Percentiles rank a stretch among this genome's conserved stretches.
These are phyloP conservation scores for Formica selysi DNA, from an alignment of 1,140 invertebrate genomes.

Conservation along the genomic window DNA sequence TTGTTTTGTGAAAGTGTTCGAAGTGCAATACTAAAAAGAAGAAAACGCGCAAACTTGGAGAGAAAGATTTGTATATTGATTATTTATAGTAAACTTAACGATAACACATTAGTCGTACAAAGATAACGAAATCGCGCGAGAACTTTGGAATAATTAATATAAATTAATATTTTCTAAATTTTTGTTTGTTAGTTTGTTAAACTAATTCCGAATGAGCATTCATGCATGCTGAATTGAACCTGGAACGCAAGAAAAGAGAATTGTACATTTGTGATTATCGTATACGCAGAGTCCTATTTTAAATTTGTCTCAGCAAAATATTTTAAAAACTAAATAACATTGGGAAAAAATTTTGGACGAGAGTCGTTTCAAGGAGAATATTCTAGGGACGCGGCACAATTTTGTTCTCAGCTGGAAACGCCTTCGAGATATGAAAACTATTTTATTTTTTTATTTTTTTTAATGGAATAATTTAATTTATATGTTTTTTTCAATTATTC, in stretches of 20 bases:
- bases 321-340: no score
- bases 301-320: no score
- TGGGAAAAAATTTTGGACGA: no score
- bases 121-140: neutral
- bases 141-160: conserved; percentile 7
- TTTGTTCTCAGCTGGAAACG: no score
- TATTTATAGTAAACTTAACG: conserved; percentile 37
- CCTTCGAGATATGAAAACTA: no score
- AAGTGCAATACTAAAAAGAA: neutral
- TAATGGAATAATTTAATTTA: no score
- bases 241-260: neutral
- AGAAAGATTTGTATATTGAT: neutral
- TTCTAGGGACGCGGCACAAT: no score
- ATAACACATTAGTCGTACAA: conserved; percentile 24
- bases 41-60: neutral
- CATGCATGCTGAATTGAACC: neutral
- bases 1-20: neutral
- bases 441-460: no score
- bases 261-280: neutral
- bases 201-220: neutral
- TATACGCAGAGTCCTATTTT: no score
- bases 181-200: neutral
- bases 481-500: no score
- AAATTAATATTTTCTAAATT: conserved; percentile 13
- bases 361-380: no score